Base-by-base conservation (phyloP, 2,113 vertebrate species). In the Callionymus lyra region DNA sequence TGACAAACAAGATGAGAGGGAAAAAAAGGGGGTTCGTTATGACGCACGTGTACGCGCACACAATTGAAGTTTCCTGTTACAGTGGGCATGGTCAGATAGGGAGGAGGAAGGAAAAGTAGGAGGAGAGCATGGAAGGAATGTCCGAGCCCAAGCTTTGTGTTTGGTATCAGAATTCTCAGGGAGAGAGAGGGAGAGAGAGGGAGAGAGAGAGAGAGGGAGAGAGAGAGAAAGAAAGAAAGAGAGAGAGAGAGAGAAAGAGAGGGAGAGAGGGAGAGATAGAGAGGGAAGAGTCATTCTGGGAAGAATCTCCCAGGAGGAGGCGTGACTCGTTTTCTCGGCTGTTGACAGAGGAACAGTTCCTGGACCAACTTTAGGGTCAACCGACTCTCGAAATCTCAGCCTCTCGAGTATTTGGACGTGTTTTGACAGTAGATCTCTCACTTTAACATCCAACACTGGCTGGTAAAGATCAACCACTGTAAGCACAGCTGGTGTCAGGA, bases 81-180 rank as follows among this genome's bases (percentile, higher is more conserved):
- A 45, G 35, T 10, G 45, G 34, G 33, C 38, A 16, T 35, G 10
- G 44, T 33, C 34, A 34, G 37, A 53, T 37, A 35, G 27, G 68
- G 68, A 53, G 59, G 66, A 53, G 58, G 39, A 46, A 56, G 45
- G 34, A 17, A 27, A 44, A 50, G 53, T 36, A 51, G 67, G 65
- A 59, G 76, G 57, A 52, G 61, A 65, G 17, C 51, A 40, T 35
- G 6, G 36, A 31, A 64, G 73, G 70, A 77, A 77, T 74, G 73
- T 59, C 61, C 1, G 0, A 56, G 41, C 42, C 1, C 3, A 47
- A 15, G 43, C 41, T 53, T 56, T 72, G 65, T 71, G 47, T 59
- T 56, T 9, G 17, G 50, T 50, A 53, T 55, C 13, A 0, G 38
- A 44, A 32, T 2, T 27, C 35, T 34, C 4, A 27, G 21, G 8